phyloP scores from a whole-genome alignment of 23 tunicate genomes.

The Clavelina lepadiformis region DNA sequence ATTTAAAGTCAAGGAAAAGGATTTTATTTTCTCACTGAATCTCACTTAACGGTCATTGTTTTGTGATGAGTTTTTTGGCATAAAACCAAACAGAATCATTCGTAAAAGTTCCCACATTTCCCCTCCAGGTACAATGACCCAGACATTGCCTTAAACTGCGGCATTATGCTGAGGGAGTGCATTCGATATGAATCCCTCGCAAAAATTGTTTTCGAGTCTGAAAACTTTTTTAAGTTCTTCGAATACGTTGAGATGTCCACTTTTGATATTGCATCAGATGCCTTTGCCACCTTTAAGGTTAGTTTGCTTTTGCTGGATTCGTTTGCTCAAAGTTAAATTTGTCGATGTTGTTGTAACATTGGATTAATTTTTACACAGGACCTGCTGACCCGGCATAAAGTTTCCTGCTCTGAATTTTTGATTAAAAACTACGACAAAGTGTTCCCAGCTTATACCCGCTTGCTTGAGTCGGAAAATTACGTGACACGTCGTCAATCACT shows the following conservation, averaged over 20 bases:
- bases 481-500: constrained; percentile 95
- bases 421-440: constrained; percentile 63
- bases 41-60: no score
- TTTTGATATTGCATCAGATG: constrained; percentile 98
- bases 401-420: constrained; percentile 50
- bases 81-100: no score
- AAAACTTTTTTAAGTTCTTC: constrained; percentile 70
- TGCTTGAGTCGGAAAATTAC: constrained; percentile 84
- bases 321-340: no score
- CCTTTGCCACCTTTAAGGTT: constrained; percentile 98
- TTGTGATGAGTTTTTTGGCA: no score
- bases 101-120: no score
- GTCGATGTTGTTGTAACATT: no score
- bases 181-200: constrained; percentile 64
- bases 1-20: no score
- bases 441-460: constrained; percentile 60
- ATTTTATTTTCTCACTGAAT: no score
- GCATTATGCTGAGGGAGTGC: constrained; percentile 90
- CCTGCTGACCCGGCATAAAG: constrained; percentile 68
- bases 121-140: constrained; percentile 59
- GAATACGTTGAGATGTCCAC: constrained; percentile 87
- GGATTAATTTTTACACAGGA: constrained; percentile 59
- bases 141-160: constrained; percentile 89
- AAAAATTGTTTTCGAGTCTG: constrained; percentile 35
- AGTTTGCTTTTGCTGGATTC: no score